These are phyloP conservation scores for Pseudoips prasinana DNA, from an alignment of 2,888 invertebrate species.

Conservation along the genomic window DNA sequence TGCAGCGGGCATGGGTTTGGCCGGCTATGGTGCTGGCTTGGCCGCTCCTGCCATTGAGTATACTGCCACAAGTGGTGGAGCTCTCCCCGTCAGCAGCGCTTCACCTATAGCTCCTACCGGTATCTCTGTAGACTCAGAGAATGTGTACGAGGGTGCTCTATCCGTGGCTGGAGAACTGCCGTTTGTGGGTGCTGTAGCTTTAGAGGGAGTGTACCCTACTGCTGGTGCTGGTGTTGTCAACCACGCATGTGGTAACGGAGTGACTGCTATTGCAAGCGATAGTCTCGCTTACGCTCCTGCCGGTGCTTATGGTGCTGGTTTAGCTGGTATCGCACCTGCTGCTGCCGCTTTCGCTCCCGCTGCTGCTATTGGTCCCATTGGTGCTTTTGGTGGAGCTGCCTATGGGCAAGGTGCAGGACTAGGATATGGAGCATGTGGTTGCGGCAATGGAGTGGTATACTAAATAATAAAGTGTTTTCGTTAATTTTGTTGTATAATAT, in stretches of 20 bases:
- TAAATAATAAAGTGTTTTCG: no score
- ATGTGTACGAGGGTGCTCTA: conserved; percentile 35
- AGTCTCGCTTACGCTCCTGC: background rate
- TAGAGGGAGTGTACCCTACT: conserved; percentile 37
- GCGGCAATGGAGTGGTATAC: no score
- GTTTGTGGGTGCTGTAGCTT: conserved; percentile 36
- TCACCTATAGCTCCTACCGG: conserved; percentile 35
- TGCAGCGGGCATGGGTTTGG: no score
- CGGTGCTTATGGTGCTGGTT: background rate
- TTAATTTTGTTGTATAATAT: no score
- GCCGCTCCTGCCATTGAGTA: no score
- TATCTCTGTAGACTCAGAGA: conserved; percentile 40
- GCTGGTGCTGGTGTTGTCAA: conserved; percentile 33
- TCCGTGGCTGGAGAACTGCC: conserved; percentile 38
- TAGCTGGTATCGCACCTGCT: no score
- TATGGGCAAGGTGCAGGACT: no score
- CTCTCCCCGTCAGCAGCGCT: conserved; percentile 30
- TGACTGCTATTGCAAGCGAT: conserved; percentile 7
- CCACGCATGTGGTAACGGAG: conserved; percentile 36
- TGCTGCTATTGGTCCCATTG: background rate
- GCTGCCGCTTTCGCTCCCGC: background rate
- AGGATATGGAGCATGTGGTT: no score
- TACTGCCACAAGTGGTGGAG: conserved; percentile 31
- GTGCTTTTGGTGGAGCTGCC: conserved; percentile 2
- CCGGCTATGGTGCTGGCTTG: no score